Base-by-base conservation (phyloP, 2,113 vertebrate species). In the Gadus chalcogrammus region DNA sequence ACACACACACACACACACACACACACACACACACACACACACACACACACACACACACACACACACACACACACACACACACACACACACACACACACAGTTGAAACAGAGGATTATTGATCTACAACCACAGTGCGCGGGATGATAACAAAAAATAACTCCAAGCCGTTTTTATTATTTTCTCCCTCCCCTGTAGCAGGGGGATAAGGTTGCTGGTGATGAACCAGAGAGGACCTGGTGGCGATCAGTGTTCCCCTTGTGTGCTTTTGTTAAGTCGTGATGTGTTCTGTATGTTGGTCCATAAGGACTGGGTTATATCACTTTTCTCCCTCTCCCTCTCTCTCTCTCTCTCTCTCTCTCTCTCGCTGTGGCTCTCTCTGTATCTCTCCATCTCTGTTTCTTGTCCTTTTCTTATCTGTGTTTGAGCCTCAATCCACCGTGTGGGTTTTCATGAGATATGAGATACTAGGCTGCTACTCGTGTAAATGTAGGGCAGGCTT, bases 31-130 rank as follows among this genome's bases (percentile, higher is more conserved):
- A 65, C 73, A 72, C 73, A 70, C 61, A 68, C 48, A 24, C 64
- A 52, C 35, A 65, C 64, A 22, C 42, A 53, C 15, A 38, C 38
- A 66, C 35, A 22, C 15, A 61, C 27, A 68, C 20, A 53, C 72
- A 78, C 65, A 72, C 22, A 67, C 16, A 72, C 77, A 70, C 70
- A 42, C 4, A 42, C 62, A 70, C 27, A 68, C 20, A 53, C 72
- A 78, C 65, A 72, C 22, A 67, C 16, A 72, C 77, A 70, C 70
- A 42, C 4, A 42, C 62, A 31, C 22, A 70, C 62, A 67, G 48
- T n/a, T 77, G 69, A 80, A 85, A 84, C 76, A 60, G 69, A 71
- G 68, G 76, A 68, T 55, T 89, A 92, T 93, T 88, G 91, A 92
- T 91, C 79, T 74, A 74, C 79, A 88, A 89, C 42, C 88, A 82